Evolutionary conservation across 2,888 invertebrate genomes (phyloP).

Genomic region (Rutpela maculata): DNA sequence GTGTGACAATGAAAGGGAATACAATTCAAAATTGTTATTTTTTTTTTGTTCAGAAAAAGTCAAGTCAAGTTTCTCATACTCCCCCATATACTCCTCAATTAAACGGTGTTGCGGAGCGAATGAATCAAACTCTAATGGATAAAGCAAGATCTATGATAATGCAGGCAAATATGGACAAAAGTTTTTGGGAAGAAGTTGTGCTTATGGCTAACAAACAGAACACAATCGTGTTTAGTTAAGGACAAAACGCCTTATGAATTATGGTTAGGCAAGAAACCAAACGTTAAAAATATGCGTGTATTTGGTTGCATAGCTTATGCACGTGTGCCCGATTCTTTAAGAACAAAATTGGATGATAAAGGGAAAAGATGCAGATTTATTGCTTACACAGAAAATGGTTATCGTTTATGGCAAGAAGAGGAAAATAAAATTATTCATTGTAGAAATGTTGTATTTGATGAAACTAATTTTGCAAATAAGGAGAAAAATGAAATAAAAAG

Average conservation of each 20-base stretch:
- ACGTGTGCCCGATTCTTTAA: conserved; percentile 41
- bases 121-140: too few species aligned
- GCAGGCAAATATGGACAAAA: conserved; percentile 39
- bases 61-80: conserved; percentile 36
- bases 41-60: conserved; percentile 32
- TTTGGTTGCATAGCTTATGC: conserved; percentile 48
- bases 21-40: conserved; percentile 6
- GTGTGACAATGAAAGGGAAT: conserved; percentile 37
- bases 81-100: conserved; percentile 46
- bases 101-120: conserved; percentile 47
- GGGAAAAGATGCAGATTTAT: conserved; percentile 45
- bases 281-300: conserved; percentile 45
- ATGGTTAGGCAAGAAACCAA: too few species aligned
- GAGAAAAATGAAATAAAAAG: not conserved
- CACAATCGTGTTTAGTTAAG: conserved; percentile 38
- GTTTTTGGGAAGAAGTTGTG: conserved; percentile 46
- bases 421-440: too few species aligned
- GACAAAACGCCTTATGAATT: conserved; percentile 46
- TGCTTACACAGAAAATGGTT: too few species aligned
- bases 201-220: conserved; percentile 46
- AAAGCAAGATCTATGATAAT: too few species aligned
- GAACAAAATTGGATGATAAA: conserved; percentile 48
- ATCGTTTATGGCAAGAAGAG: too few species aligned
- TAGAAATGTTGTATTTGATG: too few species aligned
- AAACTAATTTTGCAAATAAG: too few species aligned